phyloP scores from a whole-genome alignment of 2,888 invertebrate genomes.

The Drepana falcataria region DNA sequence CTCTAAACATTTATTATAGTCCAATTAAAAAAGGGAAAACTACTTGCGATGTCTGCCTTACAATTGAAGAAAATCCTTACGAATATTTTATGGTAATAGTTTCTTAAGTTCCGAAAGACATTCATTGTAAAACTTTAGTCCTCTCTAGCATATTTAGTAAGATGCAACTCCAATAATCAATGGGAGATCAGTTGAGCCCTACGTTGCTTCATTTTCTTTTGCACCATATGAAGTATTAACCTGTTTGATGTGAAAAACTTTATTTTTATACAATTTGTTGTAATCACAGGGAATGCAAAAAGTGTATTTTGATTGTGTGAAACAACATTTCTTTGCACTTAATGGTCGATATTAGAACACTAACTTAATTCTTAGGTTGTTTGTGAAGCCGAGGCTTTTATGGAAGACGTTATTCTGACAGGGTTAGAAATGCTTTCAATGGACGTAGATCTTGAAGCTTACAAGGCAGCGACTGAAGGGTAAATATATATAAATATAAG shows the following conservation, averaged over 20 bases:
- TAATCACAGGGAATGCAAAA: too few species aligned
- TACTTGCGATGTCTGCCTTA: slow-evolving; percentile 53
- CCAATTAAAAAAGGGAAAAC: slow-evolving; percentile 53
- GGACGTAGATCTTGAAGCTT: slow-evolving; percentile 54
- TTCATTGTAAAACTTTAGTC: too few species aligned
- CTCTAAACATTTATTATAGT: slow-evolving; percentile 46
- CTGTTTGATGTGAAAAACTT: too few species aligned
- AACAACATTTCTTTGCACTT: too few species aligned
- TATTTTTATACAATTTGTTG: too few species aligned
- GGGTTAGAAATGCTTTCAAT: slow-evolving; percentile 68
- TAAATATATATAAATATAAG: slow-evolving; percentile 10
- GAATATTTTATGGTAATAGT: slow-evolving; percentile 56
- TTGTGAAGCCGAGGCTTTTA: slow-evolving; percentile 68
- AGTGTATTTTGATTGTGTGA: too few species aligned
- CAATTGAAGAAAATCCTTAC: slow-evolving; percentile 59
- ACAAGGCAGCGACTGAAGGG: slow-evolving; percentile 38
- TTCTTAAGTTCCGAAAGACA: background rate
- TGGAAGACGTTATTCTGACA: slow-evolving; percentile 64
- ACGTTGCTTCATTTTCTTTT: too few species aligned
- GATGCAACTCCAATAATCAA: too few species aligned
- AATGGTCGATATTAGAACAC: background rate
- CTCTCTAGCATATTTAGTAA: too few species aligned
- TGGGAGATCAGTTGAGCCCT: too few species aligned
- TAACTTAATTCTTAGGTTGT: slow-evolving; percentile 36
- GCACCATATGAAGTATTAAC: too few species aligned